Base-by-base conservation (phyloP, 2,797 vertebrate genomes). In the Dendrocincla fuliginosa region DNA sequence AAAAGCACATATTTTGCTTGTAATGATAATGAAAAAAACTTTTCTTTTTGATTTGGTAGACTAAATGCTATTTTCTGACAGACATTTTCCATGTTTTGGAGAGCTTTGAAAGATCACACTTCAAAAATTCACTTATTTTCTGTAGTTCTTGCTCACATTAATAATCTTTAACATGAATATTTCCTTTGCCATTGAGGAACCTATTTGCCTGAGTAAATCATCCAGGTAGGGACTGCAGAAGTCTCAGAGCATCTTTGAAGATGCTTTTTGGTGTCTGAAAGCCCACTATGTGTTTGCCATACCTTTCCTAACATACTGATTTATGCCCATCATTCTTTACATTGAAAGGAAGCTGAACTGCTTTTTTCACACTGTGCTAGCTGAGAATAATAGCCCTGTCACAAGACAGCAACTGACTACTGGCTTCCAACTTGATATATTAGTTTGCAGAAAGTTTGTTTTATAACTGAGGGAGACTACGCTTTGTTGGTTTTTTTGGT, bases 331-430 rank as follows among this genome's bases (percentile, higher is more conserved):
- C 69, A 84, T 90, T 93, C 83, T 81, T 92, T 25, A 77, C 81
- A 46, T 56, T 30, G 61, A 92, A 94, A 91, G 83, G 80, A 80
- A 93, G 55, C 85, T 94, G 91, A 88, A 90, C 85, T 78, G 75
- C 49, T 75, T 91, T 95, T 82, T 89, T 67, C 70, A 88, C 82
- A 46, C 85, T 39, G 33, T 55, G 24, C 46, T 90, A 76, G 87
- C 73, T 69, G 55, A 90, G 59, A 95, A 95, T 42, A 97, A 95
- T 90, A 87, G 87, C 42, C 80, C 49, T 1, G 22, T 90, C 70
- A 39, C 47, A 87, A 73, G 69, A 75, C 63, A 47, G 42, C 44
- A 78, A 63, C 46, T 33, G 61, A 69, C 28, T 53, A 12, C 23
- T 61, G 52, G 44, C 61, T 79, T 91, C 69, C 59, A 78, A 39